A percentile compares a stretch with the other conserved stretches of the same genome.
phyloP scores from a whole-genome alignment of 2,113 vertebrate species.

The Psittacula cyanocephala region DNA sequence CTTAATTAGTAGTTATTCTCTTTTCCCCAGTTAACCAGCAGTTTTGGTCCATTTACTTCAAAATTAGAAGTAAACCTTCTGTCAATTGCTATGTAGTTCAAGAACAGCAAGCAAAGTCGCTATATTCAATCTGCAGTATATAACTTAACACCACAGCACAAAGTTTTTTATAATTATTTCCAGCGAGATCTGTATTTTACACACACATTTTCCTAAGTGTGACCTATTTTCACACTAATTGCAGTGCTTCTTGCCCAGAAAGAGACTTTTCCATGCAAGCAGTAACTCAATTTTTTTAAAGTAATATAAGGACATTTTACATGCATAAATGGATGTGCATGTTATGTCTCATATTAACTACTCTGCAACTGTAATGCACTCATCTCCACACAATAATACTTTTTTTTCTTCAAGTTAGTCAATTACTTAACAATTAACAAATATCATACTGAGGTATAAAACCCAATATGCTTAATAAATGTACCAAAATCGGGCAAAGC shows the following conservation, averaged over 20 bases:
- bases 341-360: background rate
- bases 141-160: background rate
- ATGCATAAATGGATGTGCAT: background rate
- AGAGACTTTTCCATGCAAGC: background rate
- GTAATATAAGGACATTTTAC: background rate
- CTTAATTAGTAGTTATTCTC: background rate
- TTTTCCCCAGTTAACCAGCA: background rate
- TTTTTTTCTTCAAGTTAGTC: background rate
- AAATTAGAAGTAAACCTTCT: slow-evolving; percentile 25
- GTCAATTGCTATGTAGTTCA: background rate
- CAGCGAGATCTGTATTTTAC: background rate
- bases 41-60: background rate
- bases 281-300: background rate
- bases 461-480: background rate
- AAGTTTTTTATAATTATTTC: slow-evolving; percentile 28
- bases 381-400: background rate
- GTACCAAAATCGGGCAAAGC: background rate
- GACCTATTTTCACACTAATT: slow-evolving; percentile 15
- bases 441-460: background rate
- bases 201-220: slow-evolving; percentile 7
- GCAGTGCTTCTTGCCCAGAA: background rate
- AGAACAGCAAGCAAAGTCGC: background rate
- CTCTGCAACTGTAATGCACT: background rate
- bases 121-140: slow-evolving; percentile 16
- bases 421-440: background rate